Evolutionary conservation across 92 coral and sea anemone species (phyloP), one percentile per base, ranked within the genome.

Genomic region (Chrysogorgia sp.): DNA sequence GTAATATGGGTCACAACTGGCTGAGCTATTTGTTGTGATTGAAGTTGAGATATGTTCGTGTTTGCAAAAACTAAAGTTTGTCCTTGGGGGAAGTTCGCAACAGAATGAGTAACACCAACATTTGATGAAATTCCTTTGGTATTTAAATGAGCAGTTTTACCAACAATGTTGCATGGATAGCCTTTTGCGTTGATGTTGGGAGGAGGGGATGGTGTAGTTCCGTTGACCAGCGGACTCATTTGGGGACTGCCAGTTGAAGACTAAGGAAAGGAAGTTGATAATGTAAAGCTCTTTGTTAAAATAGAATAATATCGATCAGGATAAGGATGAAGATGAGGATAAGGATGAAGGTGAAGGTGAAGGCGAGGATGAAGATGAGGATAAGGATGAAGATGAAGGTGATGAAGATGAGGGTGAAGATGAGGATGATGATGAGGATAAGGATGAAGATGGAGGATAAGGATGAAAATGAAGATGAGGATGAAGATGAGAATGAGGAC

Each of bases 161-260:
- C 50, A 25, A 91, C 97, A 89, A 94, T 89, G 75, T 91, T 94
- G 25, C 88, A 82, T 31, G 92, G 92, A 74, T 89, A 94, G 45
- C 87, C 88, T 62, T 89, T 91, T 9, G 88, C 90, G 52, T 66
- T 91, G 19, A 86, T 76, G 7, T 84, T 90, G 21, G 97, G 67
- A 8, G 92, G 98, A 6, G 97, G 98, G 15, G 98, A 94, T 4
- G 97, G 94, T 3, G 88, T 94, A 30, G 98, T 89, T 19, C 98
- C 98, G 78, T 94, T 94, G 29, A 91, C 86, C 71, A 94, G 77
- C 26, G 96, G 84, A 12, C 90, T 80, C 12, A 87, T 86, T 76
- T 92, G 93, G 1, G 75, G 84, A 33, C 84, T 81, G 15, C 85
- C 86, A 37, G 92, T 41, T 34, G 79, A 72, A 72, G 79, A 53